These are phyloP conservation scores for Onthophagus taurus DNA, from an alignment of 1,140 invertebrate genomes.

Conservation along the genomic window DNA sequence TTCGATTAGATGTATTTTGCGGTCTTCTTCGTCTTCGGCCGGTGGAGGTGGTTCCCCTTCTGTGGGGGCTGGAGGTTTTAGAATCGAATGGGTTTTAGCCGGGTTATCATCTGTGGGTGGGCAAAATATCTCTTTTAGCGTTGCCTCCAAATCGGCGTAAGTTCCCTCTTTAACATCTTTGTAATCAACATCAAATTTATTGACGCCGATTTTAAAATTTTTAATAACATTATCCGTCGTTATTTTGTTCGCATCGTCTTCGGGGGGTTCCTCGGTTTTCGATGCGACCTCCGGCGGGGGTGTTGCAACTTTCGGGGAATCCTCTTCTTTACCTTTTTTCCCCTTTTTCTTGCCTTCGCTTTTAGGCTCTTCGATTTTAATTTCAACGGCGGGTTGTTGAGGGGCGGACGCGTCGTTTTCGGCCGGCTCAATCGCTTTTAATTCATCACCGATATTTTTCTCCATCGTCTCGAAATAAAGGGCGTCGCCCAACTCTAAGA, in stretches of 20 bases:
- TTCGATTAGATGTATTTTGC: slow-evolving; percentile 24
- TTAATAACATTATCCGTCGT: slow-evolving; percentile 26
- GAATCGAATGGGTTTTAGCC: too few relatives aligned
- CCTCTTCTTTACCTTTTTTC: slow-evolving; percentile 11
- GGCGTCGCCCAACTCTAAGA: slow-evolving; percentile 18
- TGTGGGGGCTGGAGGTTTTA: too few relatives aligned
- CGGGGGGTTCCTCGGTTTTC: not conserved
- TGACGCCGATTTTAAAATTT: slow-evolving; percentile 31
- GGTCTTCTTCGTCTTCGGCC: slow-evolving; percentile 17
- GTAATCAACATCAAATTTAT: slow-evolving; percentile 26
- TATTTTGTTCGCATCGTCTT: slow-evolving; percentile 20
- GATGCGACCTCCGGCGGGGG: not conserved
- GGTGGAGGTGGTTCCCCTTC: not conserved
- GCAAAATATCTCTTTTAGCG: not conserved
- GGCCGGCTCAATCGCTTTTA: not conserved
- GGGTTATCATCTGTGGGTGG: too few relatives aligned
- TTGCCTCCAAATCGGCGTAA: not conserved
- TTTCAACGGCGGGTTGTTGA: not conserved
- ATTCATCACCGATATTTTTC: slow-evolving; percentile 6
- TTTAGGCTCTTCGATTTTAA: not conserved
- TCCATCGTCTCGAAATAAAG: slow-evolving; percentile 17
- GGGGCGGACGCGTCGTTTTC: not conserved
- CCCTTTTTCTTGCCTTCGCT: not conserved
- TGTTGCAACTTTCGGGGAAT: not conserved
- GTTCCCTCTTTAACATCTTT: slow-evolving; percentile 5